Evolutionary conservation across 2,113 vertebrate species (phyloP).

Genomic region (Stictonetta naevosa): DNA sequence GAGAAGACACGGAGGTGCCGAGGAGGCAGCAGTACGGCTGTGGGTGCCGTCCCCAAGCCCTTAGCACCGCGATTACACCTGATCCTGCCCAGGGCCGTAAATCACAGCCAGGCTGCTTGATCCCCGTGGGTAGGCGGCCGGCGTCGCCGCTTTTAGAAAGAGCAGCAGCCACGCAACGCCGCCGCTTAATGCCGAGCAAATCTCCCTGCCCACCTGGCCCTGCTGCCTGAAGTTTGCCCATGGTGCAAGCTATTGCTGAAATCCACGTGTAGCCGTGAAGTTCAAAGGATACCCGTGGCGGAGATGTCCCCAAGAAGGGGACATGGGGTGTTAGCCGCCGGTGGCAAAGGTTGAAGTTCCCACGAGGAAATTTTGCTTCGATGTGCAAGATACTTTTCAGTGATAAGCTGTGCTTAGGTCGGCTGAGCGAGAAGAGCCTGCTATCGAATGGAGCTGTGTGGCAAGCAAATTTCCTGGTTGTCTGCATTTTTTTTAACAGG

Average conservation of each 20-base stretch:
- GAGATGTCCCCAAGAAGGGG: background rate
- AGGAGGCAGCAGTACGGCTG: background rate
- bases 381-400: background rate
- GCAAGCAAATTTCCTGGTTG: background rate
- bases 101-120: background rate
- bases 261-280: background rate
- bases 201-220: background rate
- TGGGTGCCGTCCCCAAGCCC: background rate
- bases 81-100: background rate
- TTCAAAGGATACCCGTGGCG: conserved; percentile 6
- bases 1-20: rapidly evolving
- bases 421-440: background rate
- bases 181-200: background rate
- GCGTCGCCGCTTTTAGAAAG: background rate
- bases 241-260: background rate
- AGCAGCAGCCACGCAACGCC: rapidly evolving
- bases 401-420: background rate
- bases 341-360: conserved; percentile 52
- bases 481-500: background rate
- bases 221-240: background rate
- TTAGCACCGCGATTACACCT: background rate
- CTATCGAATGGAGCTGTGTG: background rate
- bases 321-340: rapidly evolving
- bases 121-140: background rate
- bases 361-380: background rate